These are phyloP conservation scores for Ammodytes marinus DNA, from an alignment of 2,113 vertebrate genomes.

Conservation along the genomic window DNA sequence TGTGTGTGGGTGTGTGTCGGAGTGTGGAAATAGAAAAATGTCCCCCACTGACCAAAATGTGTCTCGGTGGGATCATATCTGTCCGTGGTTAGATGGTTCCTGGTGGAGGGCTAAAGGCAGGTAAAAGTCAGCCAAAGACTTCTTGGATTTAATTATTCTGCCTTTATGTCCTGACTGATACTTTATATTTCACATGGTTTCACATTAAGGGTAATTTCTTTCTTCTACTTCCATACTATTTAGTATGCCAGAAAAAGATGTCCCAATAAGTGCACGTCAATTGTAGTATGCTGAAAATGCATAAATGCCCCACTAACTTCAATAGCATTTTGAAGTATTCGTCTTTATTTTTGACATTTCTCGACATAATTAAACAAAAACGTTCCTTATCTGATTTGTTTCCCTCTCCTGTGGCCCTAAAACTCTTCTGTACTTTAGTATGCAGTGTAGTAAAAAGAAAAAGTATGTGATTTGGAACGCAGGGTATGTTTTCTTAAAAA, in stretches of 20 bases:
- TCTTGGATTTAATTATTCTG: background rate
- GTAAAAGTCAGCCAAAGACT: conserved; percentile 12
- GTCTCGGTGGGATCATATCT: conserved; percentile 27
- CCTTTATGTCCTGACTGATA: background rate
- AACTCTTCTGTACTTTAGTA: too few relatives aligned
- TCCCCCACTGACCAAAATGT: conserved; percentile 23
- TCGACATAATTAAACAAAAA: too few relatives aligned
- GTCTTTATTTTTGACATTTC: too few relatives aligned
- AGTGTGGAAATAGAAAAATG: conserved; percentile 32
- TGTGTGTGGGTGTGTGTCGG: background rate
- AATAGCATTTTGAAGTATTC: too few relatives aligned
- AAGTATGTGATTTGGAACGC: too few relatives aligned
- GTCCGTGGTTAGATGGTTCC: conserved; percentile 17
- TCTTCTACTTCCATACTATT: background rate
- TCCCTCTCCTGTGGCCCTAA: too few relatives aligned
- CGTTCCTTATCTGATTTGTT: too few relatives aligned
- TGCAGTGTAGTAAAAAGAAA: too few relatives aligned
- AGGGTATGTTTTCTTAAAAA: too few relatives aligned
- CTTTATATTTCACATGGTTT: background rate
- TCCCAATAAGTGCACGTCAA: too few relatives aligned
- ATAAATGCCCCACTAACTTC: too few relatives aligned
- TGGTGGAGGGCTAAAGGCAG: background rate
- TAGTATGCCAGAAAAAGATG: background rate
- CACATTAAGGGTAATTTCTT: background rate
- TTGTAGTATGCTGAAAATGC: too few relatives aligned